Conservation (phyloP, 2,113 vertebrate genomes). For the Mesocricetus auratus region DNA sequence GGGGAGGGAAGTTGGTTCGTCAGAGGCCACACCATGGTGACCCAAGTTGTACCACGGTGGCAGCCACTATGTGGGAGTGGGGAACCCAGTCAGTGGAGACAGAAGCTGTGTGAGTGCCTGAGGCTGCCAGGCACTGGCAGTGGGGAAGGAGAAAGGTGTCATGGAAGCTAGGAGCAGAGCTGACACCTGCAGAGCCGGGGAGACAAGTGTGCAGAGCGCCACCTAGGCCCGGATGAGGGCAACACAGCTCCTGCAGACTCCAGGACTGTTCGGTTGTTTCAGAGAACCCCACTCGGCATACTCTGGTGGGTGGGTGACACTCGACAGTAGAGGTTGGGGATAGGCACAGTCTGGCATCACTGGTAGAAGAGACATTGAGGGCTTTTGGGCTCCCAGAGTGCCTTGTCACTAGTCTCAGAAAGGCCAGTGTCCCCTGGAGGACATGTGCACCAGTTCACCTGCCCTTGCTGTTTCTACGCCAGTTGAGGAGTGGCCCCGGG, state of each 20-base stretch:
- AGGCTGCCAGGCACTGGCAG: neutral
- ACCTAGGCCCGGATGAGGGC: slow-evolving; percentile 74
- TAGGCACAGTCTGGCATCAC: neutral
- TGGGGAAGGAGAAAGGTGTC: neutral
- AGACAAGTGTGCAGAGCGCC: slow-evolving; percentile 74
- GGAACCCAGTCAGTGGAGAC: neutral
- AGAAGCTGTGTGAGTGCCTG: neutral
- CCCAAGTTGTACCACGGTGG: neutral
- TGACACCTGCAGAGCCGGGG: neutral
- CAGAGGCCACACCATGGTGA: neutral
- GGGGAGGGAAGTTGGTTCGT: neutral
- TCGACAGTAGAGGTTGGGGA: neutral
- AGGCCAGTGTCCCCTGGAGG: neutral
- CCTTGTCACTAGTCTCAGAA: neutral
- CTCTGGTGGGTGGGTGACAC: neutral
- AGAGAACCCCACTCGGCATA: neutral
- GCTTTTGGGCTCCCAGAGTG: neutral
- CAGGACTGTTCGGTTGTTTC: neutral
- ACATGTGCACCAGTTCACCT: too few relatives aligned
- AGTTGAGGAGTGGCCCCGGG: neutral
- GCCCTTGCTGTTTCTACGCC: neutral
- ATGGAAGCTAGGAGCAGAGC: accelerated
- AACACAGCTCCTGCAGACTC: slow-evolving; percentile 33
- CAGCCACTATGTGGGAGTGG: neutral
- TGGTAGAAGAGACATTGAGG: too few relatives aligned